Conservation (phyloP, 2,797 vertebrate genomes). For the Molothrus ater region DNA sequence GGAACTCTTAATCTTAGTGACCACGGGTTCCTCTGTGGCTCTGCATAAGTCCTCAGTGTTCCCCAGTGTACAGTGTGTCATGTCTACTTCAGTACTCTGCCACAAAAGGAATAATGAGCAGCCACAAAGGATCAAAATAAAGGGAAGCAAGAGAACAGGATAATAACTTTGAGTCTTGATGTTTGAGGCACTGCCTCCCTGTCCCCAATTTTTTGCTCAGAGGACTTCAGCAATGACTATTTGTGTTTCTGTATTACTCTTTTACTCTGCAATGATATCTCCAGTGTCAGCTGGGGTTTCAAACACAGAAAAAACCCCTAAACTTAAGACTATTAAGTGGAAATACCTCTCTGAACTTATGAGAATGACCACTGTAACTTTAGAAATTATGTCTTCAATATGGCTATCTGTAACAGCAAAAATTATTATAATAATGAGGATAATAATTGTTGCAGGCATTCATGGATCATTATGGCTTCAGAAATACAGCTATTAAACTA, state of each 20-base stretch:
- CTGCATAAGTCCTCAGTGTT: background rate
- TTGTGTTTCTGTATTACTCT: background rate
- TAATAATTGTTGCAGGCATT: background rate
- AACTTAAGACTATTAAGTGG: background rate
- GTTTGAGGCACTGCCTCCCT: background rate
- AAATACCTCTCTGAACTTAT: background rate
- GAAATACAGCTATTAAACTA: background rate
- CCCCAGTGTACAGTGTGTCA: background rate
- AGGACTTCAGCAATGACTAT: background rate
- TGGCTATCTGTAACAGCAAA: background rate
- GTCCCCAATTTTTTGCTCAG: background rate
- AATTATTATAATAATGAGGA: background rate
- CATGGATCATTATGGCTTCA: background rate
- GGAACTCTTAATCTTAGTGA: background rate
- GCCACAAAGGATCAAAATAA: background rate
- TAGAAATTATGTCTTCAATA: background rate
- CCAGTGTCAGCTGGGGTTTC: background rate
- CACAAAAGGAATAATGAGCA: rapidly evolving
- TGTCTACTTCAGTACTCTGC: background rate
- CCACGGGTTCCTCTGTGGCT: background rate
- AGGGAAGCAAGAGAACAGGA: background rate
- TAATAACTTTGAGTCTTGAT: background rate
- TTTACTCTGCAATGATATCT: background rate
- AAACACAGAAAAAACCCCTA: background rate
- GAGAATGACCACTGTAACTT: background rate